Base-by-base conservation (phyloP, 92 coral and sea anemone species). In the Zoanthus gigantus region DNA sequence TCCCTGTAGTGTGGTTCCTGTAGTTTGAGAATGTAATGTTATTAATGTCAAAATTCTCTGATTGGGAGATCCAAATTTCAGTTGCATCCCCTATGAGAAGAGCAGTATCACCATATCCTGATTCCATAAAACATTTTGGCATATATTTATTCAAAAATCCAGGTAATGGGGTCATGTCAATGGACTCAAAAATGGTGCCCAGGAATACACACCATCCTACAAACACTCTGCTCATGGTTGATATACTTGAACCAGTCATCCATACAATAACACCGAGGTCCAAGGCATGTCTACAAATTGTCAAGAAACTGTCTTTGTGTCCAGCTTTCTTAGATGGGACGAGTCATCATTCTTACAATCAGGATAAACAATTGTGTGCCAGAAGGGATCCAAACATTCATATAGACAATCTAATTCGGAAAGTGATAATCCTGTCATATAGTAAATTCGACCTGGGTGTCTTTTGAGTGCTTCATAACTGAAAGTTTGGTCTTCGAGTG, bases 171-270 rank as follows among this genome's bases (percentile, higher is more conserved):
- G 23, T 57, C 61, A 88, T 69, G 16, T 89, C 88, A 13, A 83
- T 72, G 14, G 30, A 61, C n/a, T 82, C 75, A 44, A 72, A 83
- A 0, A 74, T 13, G 5, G 54, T 63, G 37, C 56, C 42, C 48
- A 89, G 48, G 57, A 89, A 89, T 18, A 82, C 88, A 81, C 66
- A 78, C 83, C 78, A 74, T 4, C 83, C 88, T 44, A 65, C 52
- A 82, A 82, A 83, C 0, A 60, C 9, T 46, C 79, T 83, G 4
- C 61, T 76, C 11, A 83, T 7, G 32, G 92, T 75, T 11, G 63
- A 63, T 50, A 58, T 7, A 67, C 85, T 82, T 8, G 83, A 60
- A 14, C 63, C 61, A 30, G 89, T 77, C 53, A 84, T 76, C 88
- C 79, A 89, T 0, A 73, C 85, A 28, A 87, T 69, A 1, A 78